Evolutionary conservation across 2,113 vertebrate species (phyloP).

Genomic region (Panthera uncia): DNA sequence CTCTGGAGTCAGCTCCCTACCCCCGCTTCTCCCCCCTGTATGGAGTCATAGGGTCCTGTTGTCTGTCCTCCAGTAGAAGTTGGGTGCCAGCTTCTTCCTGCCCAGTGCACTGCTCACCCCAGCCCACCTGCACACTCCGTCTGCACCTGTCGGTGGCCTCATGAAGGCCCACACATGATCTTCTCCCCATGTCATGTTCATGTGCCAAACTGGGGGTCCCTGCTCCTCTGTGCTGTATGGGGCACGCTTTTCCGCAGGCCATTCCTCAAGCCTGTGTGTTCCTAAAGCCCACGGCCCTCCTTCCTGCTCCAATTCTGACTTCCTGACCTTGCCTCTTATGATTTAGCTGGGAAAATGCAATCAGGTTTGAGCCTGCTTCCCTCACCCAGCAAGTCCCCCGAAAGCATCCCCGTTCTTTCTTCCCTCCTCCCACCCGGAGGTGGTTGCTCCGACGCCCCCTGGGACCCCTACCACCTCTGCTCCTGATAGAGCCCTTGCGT

Average conservation of each 20-base stretch:
- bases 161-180: rapidly evolving
- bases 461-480: background rate
- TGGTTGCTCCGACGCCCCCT: rapidly evolving
- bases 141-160: rapidly evolving
- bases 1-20: rapidly evolving
- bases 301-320: background rate
- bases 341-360: background rate
- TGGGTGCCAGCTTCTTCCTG: background rate
- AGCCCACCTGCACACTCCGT: rapidly evolving
- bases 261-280: rapidly evolving
- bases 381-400: background rate
- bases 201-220: rapidly evolving
- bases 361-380: background rate
- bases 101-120: too few species aligned
- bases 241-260: background rate
- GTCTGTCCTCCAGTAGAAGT: background rate
- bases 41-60: rapidly evolving
- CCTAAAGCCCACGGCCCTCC: background rate
- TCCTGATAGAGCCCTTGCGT: background rate
- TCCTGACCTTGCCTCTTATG: background rate
- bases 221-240: background rate
- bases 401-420: background rate
- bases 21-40: rapidly evolving
- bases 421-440: background rate
- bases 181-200: background rate